Percentiles rank a stretch among this genome's conserved stretches.
phyloP scores from a whole-genome alignment of 2,113 vertebrate species.

The Epinephelus fuscoguttatus region DNA sequence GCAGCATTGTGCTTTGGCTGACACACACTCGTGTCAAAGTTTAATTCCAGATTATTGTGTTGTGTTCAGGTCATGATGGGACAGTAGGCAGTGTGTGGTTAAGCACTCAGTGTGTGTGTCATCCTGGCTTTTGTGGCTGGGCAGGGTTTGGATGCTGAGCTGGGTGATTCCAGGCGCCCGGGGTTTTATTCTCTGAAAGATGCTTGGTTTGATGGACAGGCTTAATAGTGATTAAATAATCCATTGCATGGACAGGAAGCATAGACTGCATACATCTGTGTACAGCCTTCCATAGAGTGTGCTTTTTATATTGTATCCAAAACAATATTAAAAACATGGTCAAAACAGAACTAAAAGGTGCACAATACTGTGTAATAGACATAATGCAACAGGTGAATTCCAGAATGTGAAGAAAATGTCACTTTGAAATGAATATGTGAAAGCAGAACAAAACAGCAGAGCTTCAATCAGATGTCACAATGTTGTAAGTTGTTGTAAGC shows the following conservation, averaged over 20 bases:
- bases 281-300: background rate
- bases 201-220: conserved; percentile 18
- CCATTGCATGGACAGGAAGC: conserved; percentile 13
- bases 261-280: background rate
- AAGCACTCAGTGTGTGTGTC: conserved; percentile 2
- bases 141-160: conserved; percentile 16
- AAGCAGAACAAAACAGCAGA: background rate
- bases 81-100: conserved; percentile 8
- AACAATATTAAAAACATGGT: background rate
- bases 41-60: conserved; percentile 60
- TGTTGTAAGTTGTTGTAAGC: too few species aligned
- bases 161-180: conserved; percentile 2
- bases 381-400: background rate
- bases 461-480: background rate
- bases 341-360: background rate
- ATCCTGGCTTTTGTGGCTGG: conserved; percentile 8
- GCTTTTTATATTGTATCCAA: background rate
- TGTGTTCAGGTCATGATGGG: conserved; percentile 10
- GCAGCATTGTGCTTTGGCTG: background rate
- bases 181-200: conserved; percentile 41
- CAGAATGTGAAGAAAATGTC: background rate
- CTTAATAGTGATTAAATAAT: conserved; percentile 57
- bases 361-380: background rate
- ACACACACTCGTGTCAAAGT: conserved; percentile 6
- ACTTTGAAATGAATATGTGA: background rate